These are phyloP conservation scores for Lasioglossum albipes DNA, from an alignment of 1,140 invertebrate genomes.

Conservation along the genomic window DNA sequence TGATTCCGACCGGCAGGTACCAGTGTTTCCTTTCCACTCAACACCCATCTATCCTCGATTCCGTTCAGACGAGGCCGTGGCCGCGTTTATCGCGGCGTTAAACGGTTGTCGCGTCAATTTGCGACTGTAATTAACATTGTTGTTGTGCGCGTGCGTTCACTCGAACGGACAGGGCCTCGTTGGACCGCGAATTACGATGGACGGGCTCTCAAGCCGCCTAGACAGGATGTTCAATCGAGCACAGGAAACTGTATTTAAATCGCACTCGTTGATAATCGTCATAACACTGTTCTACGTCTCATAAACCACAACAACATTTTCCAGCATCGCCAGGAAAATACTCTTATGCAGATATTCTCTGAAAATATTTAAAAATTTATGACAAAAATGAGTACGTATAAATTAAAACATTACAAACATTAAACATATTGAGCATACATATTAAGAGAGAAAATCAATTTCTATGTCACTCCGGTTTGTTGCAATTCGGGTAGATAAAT, in stretches of 20 bases:
- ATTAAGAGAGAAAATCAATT: too few relatives aligned
- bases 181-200: neutral
- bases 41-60: neutral
- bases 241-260: neutral
- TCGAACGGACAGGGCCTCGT: conserved; percentile 1
- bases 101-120: neutral
- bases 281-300: neutral
- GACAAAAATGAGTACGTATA: too few relatives aligned
- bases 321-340: too few relatives aligned
- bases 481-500: too few relatives aligned
- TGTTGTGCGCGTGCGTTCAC: neutral
- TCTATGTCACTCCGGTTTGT: too few relatives aligned
- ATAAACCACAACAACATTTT: neutral
- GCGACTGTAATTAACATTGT: neutral
- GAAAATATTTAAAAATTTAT: too few relatives aligned
- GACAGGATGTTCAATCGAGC: neutral
- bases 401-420: too few relatives aligned
- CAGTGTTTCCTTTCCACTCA: neutral
- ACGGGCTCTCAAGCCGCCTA: neutral
- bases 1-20: too few relatives aligned
- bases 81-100: neutral
- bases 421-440: too few relatives aligned
- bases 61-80: neutral
- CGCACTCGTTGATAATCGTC: neutral
- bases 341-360: too few relatives aligned